Base-by-base conservation (phyloP, 2,888 invertebrate genomes). In the Aporophyla lueneburgensis region DNA sequence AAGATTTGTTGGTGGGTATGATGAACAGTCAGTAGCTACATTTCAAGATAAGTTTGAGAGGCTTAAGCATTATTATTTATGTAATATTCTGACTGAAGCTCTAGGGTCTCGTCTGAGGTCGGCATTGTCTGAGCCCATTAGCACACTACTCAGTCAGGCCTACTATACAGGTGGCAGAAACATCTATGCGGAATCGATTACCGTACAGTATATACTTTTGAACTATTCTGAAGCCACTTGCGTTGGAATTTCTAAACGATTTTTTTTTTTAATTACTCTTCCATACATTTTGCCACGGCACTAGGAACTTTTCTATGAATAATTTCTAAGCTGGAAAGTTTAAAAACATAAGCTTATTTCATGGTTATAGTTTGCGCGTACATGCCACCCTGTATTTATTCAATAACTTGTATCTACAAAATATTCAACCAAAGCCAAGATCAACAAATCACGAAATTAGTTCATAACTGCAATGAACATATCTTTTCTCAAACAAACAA, bases 61-160 rank as follows among this genome's bases (percentile, higher is more conserved):
- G 40, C 27, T 24, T 14, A 56, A 56, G 19, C 16, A 40, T 76
- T 66, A 80, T 61, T 81, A 80, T 81, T 80, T 54, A 81, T 76
- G 54, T 81, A 81, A 81, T 69, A 81, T 61, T 51, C 76, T n/a
- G 68, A 51, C 59, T 40, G 43, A 53, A 27, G 46, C 70, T 69
- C 27, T 63, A 59, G 69, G 65, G 69, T 40, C 49, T 76, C 27
- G 24, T 65, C 43, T 56, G 59, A 51, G 46, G 49, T 61, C 5
- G 69, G 27, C 53, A 53, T 63, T 65, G 81, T 76, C 76, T 69
- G 9, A 27, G 76, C 58, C 58, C 27, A 79, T 59, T 81, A 69
- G 43, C 54, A 14, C 4, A 19, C 19, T 62, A 70, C 56, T 71
- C 33, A 9, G n/a, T 53, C 58, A 67, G 19, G 16, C 14, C 54